Evolutionary conservation across 1,140 invertebrate species (phyloP).

Genomic region (Orius insidiosus): DNA sequence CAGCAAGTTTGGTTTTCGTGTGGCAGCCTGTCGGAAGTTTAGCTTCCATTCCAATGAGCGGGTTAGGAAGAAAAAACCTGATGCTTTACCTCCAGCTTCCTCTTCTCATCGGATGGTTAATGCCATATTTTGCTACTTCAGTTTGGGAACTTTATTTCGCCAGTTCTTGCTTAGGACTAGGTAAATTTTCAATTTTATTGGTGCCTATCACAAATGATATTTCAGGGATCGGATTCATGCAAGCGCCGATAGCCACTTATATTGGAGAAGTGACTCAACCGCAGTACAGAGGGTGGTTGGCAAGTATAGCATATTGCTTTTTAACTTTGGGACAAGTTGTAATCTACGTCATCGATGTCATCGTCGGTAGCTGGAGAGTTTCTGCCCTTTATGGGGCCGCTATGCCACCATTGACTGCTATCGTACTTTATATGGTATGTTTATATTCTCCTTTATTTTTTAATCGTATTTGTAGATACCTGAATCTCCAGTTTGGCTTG

Average conservation of each 20-base stretch:
- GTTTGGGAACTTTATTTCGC: conserved; percentile 18
- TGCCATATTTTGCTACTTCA: conserved; percentile 17
- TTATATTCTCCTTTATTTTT: background rate
- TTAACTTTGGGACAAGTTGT: conserved; percentile 15
- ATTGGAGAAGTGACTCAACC: conserved; percentile 33
- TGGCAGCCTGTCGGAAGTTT: conserved; percentile 21
- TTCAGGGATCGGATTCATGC: conserved; percentile 30
- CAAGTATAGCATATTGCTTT: conserved; percentile 14
- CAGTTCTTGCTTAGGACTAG: conserved; percentile 21
- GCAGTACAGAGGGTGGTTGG: conserved; percentile 15
- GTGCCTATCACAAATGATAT: conserved; percentile 19
- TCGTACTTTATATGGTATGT: conserved; percentile 8
- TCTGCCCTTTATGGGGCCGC: conserved; percentile 4
- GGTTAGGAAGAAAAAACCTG: conserved; percentile 18
- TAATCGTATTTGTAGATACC: conserved; percentile 27
- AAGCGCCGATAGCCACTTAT: conserved; percentile 32
- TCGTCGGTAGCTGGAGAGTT: conserved; percentile 13
- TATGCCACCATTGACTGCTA: conserved; percentile 11
- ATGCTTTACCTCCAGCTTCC: conserved; percentile 22
- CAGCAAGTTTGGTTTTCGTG: conserved; percentile 22
- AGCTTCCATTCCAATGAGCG: conserved; percentile 15
- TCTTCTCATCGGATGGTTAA: conserved; percentile 19
- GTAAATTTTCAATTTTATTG: conserved; percentile 26
- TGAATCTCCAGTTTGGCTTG: conserved; percentile 45
- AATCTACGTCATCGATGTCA: conserved; percentile 13